Evolutionary conservation across 2,888 invertebrate species (phyloP).

Genomic region (Desoria tigrina): DNA sequence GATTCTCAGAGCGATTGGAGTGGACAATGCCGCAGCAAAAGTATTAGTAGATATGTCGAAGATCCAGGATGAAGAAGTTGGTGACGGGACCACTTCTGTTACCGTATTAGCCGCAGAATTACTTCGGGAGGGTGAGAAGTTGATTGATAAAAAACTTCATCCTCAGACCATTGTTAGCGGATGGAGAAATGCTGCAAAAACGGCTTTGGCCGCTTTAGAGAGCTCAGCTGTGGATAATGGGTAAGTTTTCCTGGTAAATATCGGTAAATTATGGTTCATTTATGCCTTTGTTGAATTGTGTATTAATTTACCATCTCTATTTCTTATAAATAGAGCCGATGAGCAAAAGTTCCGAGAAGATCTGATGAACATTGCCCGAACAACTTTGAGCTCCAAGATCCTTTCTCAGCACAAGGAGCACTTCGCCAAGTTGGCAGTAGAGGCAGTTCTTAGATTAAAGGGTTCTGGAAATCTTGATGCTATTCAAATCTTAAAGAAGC

Average conservation of each 20-base stretch:
- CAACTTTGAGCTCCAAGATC: conserved; percentile 97
- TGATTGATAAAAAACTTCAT: conserved; percentile 91
- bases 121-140: conserved; percentile 89
- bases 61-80: conserved; percentile 98
- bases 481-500: conserved; percentile 96
- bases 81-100: conserved; percentile 99
- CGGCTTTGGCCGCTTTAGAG: conserved; percentile 79
- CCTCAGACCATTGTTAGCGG: conserved; percentile 97
- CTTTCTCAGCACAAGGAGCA: conserved; percentile 95
- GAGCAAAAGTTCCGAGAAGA: conserved; percentile 78
- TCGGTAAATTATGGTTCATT: no score
- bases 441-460: conserved; percentile 90
- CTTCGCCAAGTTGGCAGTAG: conserved; percentile 91
- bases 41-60: conserved; percentile 98
- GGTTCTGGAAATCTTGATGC: conserved; percentile 93
- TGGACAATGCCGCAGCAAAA: conserved; percentile 99
- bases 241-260: conserved; percentile 55
- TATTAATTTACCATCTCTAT: no score
- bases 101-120: conserved; percentile 93
- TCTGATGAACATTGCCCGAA: conserved; percentile 93
- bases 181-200: conserved; percentile 84
- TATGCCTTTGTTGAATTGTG: no score
- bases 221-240: conserved; percentile 79
- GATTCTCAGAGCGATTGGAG: conserved; percentile 91
- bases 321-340: conserved; percentile 62